These are phyloP conservation scores for Macquaria australasica DNA, from an alignment of 2,113 vertebrate species.

Conservation along the genomic window DNA sequence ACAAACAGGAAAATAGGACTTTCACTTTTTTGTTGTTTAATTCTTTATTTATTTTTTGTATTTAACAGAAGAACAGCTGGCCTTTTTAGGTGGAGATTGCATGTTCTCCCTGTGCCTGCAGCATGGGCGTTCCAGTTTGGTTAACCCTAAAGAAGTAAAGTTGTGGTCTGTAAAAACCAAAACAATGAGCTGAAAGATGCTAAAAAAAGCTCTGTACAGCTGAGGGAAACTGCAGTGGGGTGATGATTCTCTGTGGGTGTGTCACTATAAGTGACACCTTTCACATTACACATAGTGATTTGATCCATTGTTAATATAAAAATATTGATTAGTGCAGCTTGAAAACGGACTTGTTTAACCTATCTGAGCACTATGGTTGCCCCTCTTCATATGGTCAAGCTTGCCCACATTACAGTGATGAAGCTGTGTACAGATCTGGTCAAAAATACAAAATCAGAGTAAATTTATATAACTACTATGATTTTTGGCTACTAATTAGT, in stretches of 20 bases:
- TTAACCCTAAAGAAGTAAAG: too few relatives aligned
- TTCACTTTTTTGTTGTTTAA: not conserved
- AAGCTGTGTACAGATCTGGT: not conserved
- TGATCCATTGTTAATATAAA: too few relatives aligned
- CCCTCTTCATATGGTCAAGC: not conserved
- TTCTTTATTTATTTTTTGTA: not conserved
- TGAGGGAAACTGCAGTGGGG: too few relatives aligned
- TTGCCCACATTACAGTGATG: not conserved
- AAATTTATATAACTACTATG: not conserved
- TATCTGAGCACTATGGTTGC: too few relatives aligned
- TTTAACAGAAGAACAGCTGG: slow-evolving; percentile 18
- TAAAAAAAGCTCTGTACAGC: too few relatives aligned
- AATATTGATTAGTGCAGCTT: too few relatives aligned
- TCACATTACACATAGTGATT: too few relatives aligned
- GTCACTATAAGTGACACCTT: too few relatives aligned
- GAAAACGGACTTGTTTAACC: too few relatives aligned
- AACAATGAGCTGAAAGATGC: too few relatives aligned
- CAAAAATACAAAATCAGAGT: not conserved
- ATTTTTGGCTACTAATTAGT: not conserved
- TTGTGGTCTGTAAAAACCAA: too few relatives aligned
- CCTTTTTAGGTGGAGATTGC: not conserved
- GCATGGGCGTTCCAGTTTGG: not conserved
- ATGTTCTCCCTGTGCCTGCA: not conserved
- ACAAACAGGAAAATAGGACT: not conserved
- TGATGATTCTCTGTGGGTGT: too few relatives aligned